phyloP scores from a whole-genome alignment of 2,113 vertebrate species.

The Zosterops lateralis region DNA sequence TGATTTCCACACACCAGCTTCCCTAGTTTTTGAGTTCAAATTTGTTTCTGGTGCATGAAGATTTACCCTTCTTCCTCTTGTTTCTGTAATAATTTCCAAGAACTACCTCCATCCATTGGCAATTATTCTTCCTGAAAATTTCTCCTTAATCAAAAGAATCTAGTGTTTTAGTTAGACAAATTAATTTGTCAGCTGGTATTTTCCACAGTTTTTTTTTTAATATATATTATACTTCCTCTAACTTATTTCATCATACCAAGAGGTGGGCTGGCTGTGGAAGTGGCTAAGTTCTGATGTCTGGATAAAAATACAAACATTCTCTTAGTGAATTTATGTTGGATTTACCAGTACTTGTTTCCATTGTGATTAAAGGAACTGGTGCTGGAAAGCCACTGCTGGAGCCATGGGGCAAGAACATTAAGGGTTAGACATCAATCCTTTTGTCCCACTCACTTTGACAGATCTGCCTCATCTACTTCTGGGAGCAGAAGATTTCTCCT shows the following conservation, averaged over 20 bases:
- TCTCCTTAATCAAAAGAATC: not conserved
- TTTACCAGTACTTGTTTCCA: not conserved
- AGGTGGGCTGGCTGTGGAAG: not conserved
- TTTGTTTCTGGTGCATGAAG: not conserved
- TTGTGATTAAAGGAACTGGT: not conserved
- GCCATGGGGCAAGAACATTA: not conserved
- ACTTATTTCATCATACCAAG: not conserved
- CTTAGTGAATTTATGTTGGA: not conserved
- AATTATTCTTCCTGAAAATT: not conserved
- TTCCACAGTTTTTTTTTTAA: not conserved
- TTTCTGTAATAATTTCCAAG: not conserved
- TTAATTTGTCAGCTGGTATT: not conserved
- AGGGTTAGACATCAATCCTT: not conserved
- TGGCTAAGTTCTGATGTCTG: not conserved
- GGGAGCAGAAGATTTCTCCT: not conserved
- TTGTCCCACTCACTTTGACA: not conserved
- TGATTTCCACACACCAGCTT: not conserved
- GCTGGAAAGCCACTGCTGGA: not conserved
- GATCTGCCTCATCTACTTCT: not conserved
- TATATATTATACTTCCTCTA: not conserved
- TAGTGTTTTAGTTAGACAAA: not conserved
- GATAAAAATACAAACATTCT: not conserved
- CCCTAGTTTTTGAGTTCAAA: not conserved
- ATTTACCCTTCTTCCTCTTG: not conserved
- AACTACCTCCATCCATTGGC: not conserved